Evolutionary conservation across 2,888 invertebrate species (phyloP), one percentile per base, ranked within the genome.

Genomic region (Fragum sueziense): DNA sequence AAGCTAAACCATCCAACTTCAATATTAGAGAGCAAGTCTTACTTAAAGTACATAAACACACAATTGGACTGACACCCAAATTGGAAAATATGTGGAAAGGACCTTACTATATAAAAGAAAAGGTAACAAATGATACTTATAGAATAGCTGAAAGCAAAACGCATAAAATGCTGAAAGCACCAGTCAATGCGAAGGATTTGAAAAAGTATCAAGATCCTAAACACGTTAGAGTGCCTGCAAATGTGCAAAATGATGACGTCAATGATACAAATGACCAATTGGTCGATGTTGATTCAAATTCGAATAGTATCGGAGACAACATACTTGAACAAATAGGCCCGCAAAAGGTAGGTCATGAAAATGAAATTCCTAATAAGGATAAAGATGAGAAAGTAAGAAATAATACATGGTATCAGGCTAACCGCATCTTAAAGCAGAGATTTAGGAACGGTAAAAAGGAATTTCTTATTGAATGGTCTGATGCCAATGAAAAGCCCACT

Each of bases 1-100:
- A 79, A 27, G 69, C 76, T 20, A 79, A 79, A 22, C 27, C 31
- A 31, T 75, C 79, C 20, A 34, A 71, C 25, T 72, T 79, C 47
- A 31, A 37, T 29, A 3, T 76, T 52, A 29, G 59, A 20, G 75
- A 75, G 54, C 41, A 31, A 41, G 72, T 79, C 11, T 41, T 75
- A 22, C 34, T 34, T 17, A 76, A 76, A 70, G 22, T 61, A 1
- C 57, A 76, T 22, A 70, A 70, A 67, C 62, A 62, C 27, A 69
- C 69, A 20, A 52, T 25, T 2, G 76, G 70, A 0, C 47, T 70
- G 9, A 57, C 70, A 1, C 6, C 27, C 17, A 80, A 80, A 65
- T 65, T 80, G 17, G 65, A 59, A 70, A 34, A 75, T 2, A 75
- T 73, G 62, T 73, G 74, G 73, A 41, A 61, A n/a, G n/a, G n/a